phyloP scores from a whole-genome alignment of 2,888 invertebrate species.

The Diarsia mendica region DNA sequence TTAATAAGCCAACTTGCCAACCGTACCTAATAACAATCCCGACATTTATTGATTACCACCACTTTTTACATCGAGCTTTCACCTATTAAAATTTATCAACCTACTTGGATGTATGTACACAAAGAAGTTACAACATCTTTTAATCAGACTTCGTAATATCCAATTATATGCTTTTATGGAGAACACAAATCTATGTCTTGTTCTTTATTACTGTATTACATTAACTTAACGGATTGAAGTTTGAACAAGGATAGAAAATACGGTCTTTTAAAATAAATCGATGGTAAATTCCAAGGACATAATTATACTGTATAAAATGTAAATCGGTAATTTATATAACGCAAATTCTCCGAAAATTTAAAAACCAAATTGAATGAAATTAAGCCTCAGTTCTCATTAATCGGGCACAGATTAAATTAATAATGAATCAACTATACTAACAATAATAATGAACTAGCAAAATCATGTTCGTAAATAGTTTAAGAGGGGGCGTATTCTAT shows the following conservation, averaged over 20 bases:
- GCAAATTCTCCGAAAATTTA: conserved; percentile 1
- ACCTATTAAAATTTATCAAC: conserved; percentile 51
- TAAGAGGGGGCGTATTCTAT: conserved; percentile 49
- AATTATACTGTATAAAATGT: neutral
- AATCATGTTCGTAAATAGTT: conserved; percentile 50
- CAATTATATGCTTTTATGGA: conserved; percentile 21
- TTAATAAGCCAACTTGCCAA: conserved; percentile 43
- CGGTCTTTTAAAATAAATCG: neutral
- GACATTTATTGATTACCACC: conserved; percentile 55
- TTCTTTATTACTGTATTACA: conserved; percentile 9
- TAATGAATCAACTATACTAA: no score
- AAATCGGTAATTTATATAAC: conserved; percentile 1
- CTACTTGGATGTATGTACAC: conserved; percentile 2
- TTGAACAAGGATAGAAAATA: neutral
- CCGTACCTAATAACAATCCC: conserved; percentile 41
- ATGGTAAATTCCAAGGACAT: neutral
- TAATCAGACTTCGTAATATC: conserved; percentile 3
- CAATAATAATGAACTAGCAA: no score
- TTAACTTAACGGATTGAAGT: neutral
- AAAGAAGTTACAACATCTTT: conserved; percentile 28
- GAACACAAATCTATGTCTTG: conserved; percentile 19
- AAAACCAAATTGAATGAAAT: conserved; percentile 17
- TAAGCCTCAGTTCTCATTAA: conserved; percentile 27
- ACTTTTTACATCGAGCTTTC: conserved; percentile 40
- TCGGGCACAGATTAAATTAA: conserved; percentile 38